A percentile compares a stretch with the other conserved stretches of the same genome.
These are phyloP conservation scores for Dryas iulia DNA, from an alignment of 1,140 invertebrate species.

Conservation along the genomic window DNA sequence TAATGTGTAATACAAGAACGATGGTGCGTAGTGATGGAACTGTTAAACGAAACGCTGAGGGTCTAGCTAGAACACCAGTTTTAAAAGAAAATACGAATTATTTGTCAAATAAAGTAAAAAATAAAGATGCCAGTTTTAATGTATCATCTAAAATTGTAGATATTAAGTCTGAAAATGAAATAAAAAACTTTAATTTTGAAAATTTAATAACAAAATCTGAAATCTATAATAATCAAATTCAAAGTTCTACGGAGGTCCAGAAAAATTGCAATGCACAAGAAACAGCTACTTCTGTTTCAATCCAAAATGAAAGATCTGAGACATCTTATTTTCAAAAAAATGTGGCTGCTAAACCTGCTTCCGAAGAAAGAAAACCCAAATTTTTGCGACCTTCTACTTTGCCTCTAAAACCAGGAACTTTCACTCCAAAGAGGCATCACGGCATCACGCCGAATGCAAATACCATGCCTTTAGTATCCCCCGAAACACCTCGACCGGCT, in stretches of 20 bases:
- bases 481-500: slow-evolving; percentile 92
- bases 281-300: slow-evolving; percentile 23
- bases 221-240: slow-evolving; percentile 77
- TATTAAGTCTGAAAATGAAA: slow-evolving; percentile 61
- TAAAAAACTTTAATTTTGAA: slow-evolving; percentile 81
- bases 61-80: slow-evolving; percentile 45
- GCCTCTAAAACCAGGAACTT: slow-evolving; percentile 90
- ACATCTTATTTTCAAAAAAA: slow-evolving; percentile 76
- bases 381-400: slow-evolving; percentile 90
- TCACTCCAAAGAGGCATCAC: slow-evolving; percentile 88
- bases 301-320: slow-evolving; percentile 71
- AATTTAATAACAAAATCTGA: slow-evolving; percentile 79
- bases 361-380: slow-evolving; percentile 80
- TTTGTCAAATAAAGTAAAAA: slow-evolving; percentile 44
- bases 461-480: slow-evolving; percentile 89
- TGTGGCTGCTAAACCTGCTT: slow-evolving; percentile 38
- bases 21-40: not conserved
- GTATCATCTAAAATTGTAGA: slow-evolving; percentile 39
- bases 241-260: slow-evolving; percentile 64
- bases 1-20: slow-evolving; percentile 30
- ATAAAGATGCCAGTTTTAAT: slow-evolving; percentile 42
- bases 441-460: slow-evolving; percentile 88
- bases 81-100: slow-evolving; percentile 62
- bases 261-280: slow-evolving; percentile 61
- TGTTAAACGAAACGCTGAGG: slow-evolving; percentile 64